These are phyloP conservation scores for Sympetrum striolatum DNA, from an alignment of 2,888 invertebrate genomes.

Conservation along the genomic window DNA sequence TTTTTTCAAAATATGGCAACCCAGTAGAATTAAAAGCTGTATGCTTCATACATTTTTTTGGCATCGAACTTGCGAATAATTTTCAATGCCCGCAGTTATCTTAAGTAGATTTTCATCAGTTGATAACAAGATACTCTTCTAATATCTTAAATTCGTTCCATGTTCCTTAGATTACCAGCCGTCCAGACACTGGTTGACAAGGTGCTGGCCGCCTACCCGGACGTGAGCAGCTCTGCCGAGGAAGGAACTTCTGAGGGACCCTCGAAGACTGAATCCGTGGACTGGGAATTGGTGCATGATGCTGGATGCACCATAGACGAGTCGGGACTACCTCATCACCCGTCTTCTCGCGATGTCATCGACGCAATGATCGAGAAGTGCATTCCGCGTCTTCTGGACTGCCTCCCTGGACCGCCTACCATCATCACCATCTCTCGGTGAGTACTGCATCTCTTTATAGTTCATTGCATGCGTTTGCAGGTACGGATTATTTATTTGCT, in stretches of 20 bases:
- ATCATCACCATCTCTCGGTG: constrained; percentile 75
- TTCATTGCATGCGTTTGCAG: neutral
- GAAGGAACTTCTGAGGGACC: constrained; percentile 50
- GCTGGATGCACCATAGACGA: constrained; percentile 90
- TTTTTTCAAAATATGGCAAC: no score
- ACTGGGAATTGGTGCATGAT: constrained; percentile 82
- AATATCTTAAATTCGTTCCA: neutral
- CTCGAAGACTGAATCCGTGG: constrained; percentile 67
- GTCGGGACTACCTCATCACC: constrained; percentile 83
- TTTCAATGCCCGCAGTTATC: no score
- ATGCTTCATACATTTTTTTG: no score
- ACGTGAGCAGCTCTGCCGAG: neutral
- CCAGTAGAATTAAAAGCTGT: no score
- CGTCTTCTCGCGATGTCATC: constrained; percentile 74
- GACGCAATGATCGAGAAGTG: constrained; percentile 65
- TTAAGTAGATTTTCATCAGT: no score
- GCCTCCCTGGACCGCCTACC: constrained; percentile 69
- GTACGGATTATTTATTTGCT: neutral
- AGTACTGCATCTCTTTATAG: neutral
- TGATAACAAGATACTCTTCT: no score
- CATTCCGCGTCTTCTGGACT: constrained; percentile 67
- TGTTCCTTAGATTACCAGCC: neutral
- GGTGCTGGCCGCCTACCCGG: constrained; percentile 16
- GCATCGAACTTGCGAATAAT: no score
- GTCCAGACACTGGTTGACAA: constrained; percentile 34